Conservation (phyloP, 2,113 vertebrate species). For the Sigmodon hispidus region DNA sequence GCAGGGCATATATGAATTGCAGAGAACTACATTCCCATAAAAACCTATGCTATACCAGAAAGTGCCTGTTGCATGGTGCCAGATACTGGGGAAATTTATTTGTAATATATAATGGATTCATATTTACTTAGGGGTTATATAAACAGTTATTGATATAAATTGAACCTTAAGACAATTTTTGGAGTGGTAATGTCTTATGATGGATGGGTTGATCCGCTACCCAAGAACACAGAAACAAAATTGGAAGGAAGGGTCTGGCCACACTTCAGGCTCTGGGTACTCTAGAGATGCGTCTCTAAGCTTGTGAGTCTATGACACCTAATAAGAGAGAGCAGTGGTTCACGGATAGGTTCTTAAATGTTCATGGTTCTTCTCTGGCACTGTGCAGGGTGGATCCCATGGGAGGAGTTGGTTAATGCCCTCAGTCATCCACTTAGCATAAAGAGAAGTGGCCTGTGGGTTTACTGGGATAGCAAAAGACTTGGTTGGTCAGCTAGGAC, state of each 20-base stretch:
- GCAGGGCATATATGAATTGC: neutral
- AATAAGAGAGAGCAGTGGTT: neutral
- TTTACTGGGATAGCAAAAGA: neutral
- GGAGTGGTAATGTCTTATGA: too few species aligned
- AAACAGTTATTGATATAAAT: too few species aligned
- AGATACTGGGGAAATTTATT: too few species aligned
- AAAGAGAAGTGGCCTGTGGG: neutral
- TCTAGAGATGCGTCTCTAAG: too few species aligned
- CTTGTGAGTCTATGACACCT: neutral
- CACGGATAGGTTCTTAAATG: neutral
- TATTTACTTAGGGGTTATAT: too few species aligned
- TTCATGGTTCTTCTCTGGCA: neutral
- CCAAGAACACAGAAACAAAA: too few species aligned
- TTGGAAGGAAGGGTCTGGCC: too few species aligned
- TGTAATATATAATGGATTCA: too few species aligned
- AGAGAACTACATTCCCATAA: neutral
- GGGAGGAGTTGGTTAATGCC: neutral
- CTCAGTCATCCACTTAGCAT: neutral
- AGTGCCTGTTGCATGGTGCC: too few species aligned
- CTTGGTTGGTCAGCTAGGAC: neutral
- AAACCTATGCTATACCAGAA: neutral
- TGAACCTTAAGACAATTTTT: too few species aligned
- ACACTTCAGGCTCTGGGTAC: too few species aligned
- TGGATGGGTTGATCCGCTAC: too few species aligned
- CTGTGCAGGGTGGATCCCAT: neutral